Evolutionary conservation across 1,140 invertebrate genomes (phyloP), one percentile per base, ranked within the genome.

Genomic region (Trichomalopsis sarcophagae): DNA sequence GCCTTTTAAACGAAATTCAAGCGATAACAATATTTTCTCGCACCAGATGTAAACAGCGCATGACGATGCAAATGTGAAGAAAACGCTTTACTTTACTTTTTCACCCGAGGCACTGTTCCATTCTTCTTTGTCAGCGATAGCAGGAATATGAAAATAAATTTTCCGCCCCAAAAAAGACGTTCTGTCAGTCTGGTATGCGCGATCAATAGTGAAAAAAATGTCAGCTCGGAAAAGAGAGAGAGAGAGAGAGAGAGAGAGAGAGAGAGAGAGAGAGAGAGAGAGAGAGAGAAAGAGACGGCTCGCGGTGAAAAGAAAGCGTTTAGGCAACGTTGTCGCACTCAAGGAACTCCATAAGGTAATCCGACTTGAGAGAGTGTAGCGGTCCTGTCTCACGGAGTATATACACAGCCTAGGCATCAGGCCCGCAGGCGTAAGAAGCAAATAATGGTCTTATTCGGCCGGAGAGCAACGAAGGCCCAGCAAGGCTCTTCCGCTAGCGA

Each of bases 361-460:
- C 88, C 88, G 88, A 87, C 88, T 89, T 89, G 78, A 86, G 76
- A 55, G 76, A 71, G 83, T 80, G 44, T 81, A 84, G 62, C 79
- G 87, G 80, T 76, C 84, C 80, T 71, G 33, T 55, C 73, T 44
- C 69, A 86, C 84, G 84, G 75, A 21, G 77, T 73, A 82, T 27
- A 66, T 44, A 75, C 33, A 36, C 3, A 36, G 33, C 33, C 33
- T 44, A n/a, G 30, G 74, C 36, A 36, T 36, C 33, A n/a, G 47
- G 36, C 76, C 86, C 87, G 87, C 84, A 47, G 81, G 87, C 87
- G 84, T 87, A 89, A 86, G 82, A 89, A 87, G 87, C 90, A 89
- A 90, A 91, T 90, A 90, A 91, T 90, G 76, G 88, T 76, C 55
- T 90, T 88, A 87, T 91, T 89, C 88, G 88, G 87, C 79, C 79